Conservation (phyloP, 1,140 invertebrate species). For the Trypoxylus dichotomus region DNA sequence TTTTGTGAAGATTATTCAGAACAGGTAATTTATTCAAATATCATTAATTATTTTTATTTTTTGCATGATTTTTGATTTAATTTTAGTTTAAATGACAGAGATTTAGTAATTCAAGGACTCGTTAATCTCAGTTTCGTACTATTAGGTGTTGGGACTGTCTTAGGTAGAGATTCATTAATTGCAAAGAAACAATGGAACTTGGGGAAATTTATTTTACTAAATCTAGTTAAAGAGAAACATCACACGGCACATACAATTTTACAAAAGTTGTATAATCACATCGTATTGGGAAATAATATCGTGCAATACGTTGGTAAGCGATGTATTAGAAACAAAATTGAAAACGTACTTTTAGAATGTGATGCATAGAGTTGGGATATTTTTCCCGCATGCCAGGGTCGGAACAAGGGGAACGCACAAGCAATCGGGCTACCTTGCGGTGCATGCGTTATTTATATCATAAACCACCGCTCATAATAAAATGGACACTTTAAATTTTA, state of each 20-base stretch:
- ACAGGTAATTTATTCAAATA: not conserved
- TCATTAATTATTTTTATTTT: not conserved
- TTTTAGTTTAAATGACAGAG: conserved; percentile 57
- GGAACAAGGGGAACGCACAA: too few species aligned
- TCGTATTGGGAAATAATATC: conserved; percentile 52
- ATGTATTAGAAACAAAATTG: not conserved
- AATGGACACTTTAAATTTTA: too few species aligned
- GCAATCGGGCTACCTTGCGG: too few species aligned
- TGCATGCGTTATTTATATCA: too few species aligned
- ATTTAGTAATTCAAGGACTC: conserved; percentile 58
- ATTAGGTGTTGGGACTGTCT: conserved; percentile 49
- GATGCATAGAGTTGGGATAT: too few species aligned
- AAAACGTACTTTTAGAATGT: too few species aligned
- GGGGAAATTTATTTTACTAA: conserved; percentile 57
- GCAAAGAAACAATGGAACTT: conserved; percentile 53
- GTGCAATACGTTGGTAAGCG: conserved; percentile 58
- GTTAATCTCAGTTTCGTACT: conserved; percentile 59
- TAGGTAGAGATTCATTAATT: conserved; percentile 45
- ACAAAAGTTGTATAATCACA: conserved; percentile 55
- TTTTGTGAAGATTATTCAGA: not conserved
- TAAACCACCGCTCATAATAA: too few species aligned
- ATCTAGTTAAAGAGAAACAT: conserved; percentile 56
- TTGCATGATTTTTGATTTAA: conserved; percentile 28
- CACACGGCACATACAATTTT: conserved; percentile 55
- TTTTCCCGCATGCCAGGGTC: too few species aligned